Percentiles rank a stretch among this genome's conserved stretches.
These are phyloP conservation scores for Mesorhabditis sp. DNA, from an alignment of 2,888 invertebrate genomes.

Conservation along the genomic window DNA sequence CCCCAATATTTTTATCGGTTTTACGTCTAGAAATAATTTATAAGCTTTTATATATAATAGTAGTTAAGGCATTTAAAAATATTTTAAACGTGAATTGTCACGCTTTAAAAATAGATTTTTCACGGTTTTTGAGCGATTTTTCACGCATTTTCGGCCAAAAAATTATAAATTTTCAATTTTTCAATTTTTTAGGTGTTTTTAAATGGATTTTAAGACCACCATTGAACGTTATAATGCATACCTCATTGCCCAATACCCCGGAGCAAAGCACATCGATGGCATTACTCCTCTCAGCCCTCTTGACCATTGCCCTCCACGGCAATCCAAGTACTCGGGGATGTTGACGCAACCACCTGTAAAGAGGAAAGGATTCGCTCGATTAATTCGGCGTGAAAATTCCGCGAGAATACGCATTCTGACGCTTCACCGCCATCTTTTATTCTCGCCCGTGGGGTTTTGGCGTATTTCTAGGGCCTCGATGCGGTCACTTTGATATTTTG, in stretches of 20 bases:
- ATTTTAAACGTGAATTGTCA: background rate
- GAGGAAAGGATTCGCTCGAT: no score
- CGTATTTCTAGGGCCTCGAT: constrained; percentile 8
- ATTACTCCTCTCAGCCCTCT: constrained; percentile 87
- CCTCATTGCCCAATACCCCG: constrained; percentile 52
- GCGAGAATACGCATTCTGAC: background rate
- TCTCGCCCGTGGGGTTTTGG: constrained; percentile 9
- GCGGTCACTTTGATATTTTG: no score
- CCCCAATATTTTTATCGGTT: no score
- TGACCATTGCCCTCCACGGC: constrained; percentile 79
- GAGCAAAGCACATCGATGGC: constrained; percentile 72
- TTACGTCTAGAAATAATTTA: no score
- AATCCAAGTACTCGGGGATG: constrained; percentile 80
- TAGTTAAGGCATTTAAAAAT: constrained; percentile 15
- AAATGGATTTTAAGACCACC: no score
- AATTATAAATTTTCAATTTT: no score
- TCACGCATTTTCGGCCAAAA: no score
- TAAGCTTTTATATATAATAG: background rate
- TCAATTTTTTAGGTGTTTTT: no score
- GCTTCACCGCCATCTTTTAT: constrained; percentile 12
- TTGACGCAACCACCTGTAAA: constrained; percentile 79
- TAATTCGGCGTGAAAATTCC: constrained; percentile 12
- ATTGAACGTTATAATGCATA: background rate
- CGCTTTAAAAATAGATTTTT: no score
- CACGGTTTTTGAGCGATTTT: no score